A percentile compares a stretch with the other conserved stretches of the same genome.
phyloP scores from a whole-genome alignment of 1,140 invertebrate genomes.

The Coptotermes formosanus region DNA sequence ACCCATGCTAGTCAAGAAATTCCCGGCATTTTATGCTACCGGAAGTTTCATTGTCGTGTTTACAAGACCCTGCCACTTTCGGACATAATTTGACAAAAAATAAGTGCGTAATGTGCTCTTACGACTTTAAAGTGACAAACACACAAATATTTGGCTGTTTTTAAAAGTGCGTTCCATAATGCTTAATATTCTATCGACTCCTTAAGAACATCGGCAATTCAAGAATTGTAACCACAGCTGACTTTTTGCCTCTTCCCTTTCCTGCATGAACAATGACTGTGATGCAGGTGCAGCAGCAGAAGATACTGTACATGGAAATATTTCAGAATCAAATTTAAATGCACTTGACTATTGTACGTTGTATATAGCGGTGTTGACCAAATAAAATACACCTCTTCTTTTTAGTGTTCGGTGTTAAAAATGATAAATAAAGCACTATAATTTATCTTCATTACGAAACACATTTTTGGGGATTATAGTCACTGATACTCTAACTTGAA shows the following conservation, averaged over 20 bases:
- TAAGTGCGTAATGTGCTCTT: no score
- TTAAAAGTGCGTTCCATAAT: not conserved
- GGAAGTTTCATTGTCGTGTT: no score
- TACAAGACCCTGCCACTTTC: no score
- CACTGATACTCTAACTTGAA: not conserved
- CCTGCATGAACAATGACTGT: not conserved
- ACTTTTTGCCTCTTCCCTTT: not conserved
- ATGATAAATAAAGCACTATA: not conserved
- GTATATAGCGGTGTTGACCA: not conserved
- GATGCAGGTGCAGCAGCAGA: not conserved
- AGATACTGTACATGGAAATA: not conserved
- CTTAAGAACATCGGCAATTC: no score
- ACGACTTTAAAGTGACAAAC: no score
- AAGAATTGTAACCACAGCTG: not conserved
- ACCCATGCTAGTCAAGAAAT: no score
- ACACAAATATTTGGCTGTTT: no score
- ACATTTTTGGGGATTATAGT: not conserved
- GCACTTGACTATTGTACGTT: not conserved
- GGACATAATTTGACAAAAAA: no score
- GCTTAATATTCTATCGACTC: not conserved
- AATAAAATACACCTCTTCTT: not conserved
- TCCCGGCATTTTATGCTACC: no score
- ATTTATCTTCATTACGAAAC: slow-evolving; percentile 11
- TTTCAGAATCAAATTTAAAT: not conserved
- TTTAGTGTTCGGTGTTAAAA: not conserved